Conservation (phyloP, 2,797 vertebrate species). For the Sciurus carolinensis region DNA sequence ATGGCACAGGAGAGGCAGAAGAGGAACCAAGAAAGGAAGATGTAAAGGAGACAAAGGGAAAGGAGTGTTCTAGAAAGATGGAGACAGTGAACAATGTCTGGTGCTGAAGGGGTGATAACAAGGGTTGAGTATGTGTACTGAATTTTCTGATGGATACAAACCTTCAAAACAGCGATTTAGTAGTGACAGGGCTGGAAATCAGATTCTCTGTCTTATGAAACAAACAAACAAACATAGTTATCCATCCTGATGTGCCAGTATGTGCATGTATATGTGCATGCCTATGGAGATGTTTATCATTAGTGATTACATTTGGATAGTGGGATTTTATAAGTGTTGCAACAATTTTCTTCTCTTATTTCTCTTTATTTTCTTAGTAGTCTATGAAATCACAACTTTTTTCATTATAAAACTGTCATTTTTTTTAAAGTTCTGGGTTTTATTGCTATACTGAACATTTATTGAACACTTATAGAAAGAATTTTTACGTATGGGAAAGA, state of each 20-base stretch:
- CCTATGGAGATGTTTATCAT: background rate
- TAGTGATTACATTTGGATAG: background rate
- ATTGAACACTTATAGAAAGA: background rate
- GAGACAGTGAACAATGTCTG: background rate
- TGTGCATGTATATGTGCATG: background rate
- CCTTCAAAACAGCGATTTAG: background rate
- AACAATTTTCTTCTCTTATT: slow-evolving; percentile 2
- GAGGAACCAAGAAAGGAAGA: background rate
- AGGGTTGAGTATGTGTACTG: background rate
- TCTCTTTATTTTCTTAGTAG: slow-evolving; percentile 11
- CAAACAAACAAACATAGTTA: background rate
- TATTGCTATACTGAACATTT: background rate
- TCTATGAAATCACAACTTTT: background rate
- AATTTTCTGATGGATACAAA: background rate
- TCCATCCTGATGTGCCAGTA: background rate
- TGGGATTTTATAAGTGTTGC: background rate
- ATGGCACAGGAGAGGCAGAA: background rate
- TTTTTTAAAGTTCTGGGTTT: slow-evolving; percentile 59
- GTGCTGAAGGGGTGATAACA: background rate
- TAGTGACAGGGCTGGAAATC: background rate
- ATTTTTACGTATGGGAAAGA: background rate
- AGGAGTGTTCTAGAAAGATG: background rate
- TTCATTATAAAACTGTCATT: background rate
- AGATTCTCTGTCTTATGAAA: background rate
- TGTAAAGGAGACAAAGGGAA: background rate